phyloP scores from a whole-genome alignment of 1,140 invertebrate genomes.

The Lasaia peninsularis region DNA sequence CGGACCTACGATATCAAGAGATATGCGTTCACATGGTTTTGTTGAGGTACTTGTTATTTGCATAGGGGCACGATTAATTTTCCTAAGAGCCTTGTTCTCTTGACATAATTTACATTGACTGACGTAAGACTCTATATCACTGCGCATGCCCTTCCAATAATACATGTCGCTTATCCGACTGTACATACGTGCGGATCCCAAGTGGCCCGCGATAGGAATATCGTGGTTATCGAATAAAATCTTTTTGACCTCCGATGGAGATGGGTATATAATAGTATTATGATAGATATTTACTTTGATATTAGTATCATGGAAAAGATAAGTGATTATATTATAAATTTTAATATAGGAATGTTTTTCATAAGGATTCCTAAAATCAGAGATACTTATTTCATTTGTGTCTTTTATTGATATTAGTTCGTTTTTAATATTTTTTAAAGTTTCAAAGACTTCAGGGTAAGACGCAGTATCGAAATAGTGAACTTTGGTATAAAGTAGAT shows the following conservation, averaged over 20 bases:
- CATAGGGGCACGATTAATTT: conserved; percentile 27
- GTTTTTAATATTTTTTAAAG: too few relatives aligned
- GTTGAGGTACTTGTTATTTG: conserved; percentile 29
- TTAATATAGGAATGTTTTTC: conserved; percentile 21
- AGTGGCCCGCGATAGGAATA: conserved; percentile 4
- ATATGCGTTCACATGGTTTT: conserved; percentile 19
- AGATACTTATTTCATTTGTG: too few relatives aligned
- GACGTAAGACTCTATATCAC: conserved; percentile 29
- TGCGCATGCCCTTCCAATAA: conserved; percentile 32
- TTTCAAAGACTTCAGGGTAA: too few relatives aligned
- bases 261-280: conserved; percentile 26
- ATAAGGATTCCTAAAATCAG: conserved; percentile 15
- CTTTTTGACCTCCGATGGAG: conserved; percentile 22
- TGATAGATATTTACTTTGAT: conserved; percentile 7
- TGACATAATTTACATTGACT: conserved; percentile 28
- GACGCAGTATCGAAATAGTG: too few relatives aligned
- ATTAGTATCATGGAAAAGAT: conserved; percentile 24
- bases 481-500: too few relatives aligned
- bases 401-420: too few relatives aligned
- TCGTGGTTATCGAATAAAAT: conserved; percentile 26
- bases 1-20: conserved; percentile 28
- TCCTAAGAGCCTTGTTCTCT: conserved; percentile 26
- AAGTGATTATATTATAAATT: conserved; percentile 26
- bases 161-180: conserved; percentile 25
- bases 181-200: conserved; percentile 20